Base-by-base conservation (phyloP, 2,797 vertebrate species). In the Masticophis lateralis region DNA sequence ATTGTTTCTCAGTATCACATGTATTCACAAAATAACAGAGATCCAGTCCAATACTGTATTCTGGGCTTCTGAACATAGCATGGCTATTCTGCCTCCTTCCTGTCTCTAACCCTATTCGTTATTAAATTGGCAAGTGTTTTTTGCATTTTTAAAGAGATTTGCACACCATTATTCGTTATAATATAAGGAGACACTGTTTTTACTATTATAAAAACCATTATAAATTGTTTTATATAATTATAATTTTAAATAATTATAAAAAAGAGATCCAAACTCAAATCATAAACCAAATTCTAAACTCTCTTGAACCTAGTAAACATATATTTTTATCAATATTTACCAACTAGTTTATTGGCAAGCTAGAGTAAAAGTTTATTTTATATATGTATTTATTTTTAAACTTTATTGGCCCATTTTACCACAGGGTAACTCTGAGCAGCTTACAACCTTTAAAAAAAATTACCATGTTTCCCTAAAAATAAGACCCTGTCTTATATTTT, bases 1-100 rank as follows among this genome's bases (percentile, higher is more conserved):
- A 95, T 43, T 93, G 91, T 28, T 93, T 88, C 22, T 27, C 69
- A 95, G 89, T 95, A 93, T 96, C 66, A 89, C 28, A 37, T 22
- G 14, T 32, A 14, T 94, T 89, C 89, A 88, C 11, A 69, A 61
- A 90, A 66, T 93, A 95, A 92, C 89, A 88, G n/a, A 16, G 16
- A 2, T 51, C 16, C 8, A 86, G 3, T 83, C 18, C 87, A 83
- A 27, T 60, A n/a, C 12, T 79, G 11, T n/a, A 61, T 63, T 69
- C 55, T 28, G 13, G 37, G 59, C 12, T 16, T 16, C 28, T 51
- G 51, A 25, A 47, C 6, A 57, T 14, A n/a, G 22, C 14, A 55
- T 12, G 14, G n/a, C 60, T 56, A 66, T 11, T 90, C 43, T 47
- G 20, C 9, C 43, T 83, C 79, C 43, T 79, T 79, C 14, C 7